These are phyloP conservation scores for Axinella damicornis DNA, from an alignment of 37 sponge, comb jelly and placozoan genomes.

Conservation along the genomic window DNA sequence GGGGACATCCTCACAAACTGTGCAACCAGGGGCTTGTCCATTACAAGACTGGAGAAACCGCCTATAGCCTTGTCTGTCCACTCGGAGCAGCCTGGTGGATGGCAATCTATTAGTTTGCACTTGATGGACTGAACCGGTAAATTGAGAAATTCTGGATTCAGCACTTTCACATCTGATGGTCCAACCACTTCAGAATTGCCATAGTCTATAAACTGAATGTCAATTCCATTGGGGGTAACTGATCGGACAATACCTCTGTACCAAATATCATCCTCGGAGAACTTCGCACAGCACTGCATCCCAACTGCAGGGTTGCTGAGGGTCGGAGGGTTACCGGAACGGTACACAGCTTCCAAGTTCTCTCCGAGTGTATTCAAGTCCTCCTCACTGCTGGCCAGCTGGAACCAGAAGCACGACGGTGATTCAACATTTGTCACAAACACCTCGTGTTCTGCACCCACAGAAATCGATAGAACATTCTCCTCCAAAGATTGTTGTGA, in stretches of 20 bases:
- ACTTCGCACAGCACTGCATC: conserved; percentile 49
- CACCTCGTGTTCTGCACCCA: conserved; percentile 35
- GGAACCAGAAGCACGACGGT: conserved; percentile 68
- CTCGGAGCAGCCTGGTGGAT: not conserved
- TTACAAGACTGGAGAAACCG: conserved; percentile 26
- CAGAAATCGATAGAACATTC: not conserved
- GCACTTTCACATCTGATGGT: conserved; percentile 3
- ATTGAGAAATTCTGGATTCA: conserved; percentile 27
- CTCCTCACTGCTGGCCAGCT: conserved; percentile 25
- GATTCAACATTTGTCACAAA: conserved; percentile 35
- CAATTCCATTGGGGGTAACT: not conserved
- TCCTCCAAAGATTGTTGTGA: too few relatives aligned
- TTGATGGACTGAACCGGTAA: conserved; percentile 51
- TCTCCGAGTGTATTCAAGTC: conserved; percentile 23
- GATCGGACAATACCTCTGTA: conserved; percentile 45
- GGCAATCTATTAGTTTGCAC: conserved; percentile 34
- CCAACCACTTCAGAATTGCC: conserved; percentile 62
- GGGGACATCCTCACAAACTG: conserved; percentile 6
- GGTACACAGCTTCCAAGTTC: not conserved
- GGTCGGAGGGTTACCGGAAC: not conserved
- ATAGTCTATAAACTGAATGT: conserved; percentile 59
- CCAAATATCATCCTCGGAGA: conserved; percentile 43
- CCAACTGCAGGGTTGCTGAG: conserved; percentile 21
- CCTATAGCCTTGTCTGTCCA: conserved; percentile 22
- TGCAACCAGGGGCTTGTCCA: conserved; percentile 24